Conservation (phyloP, 2,113 vertebrate genomes). For the Dasypus novemcinctus region DNA sequence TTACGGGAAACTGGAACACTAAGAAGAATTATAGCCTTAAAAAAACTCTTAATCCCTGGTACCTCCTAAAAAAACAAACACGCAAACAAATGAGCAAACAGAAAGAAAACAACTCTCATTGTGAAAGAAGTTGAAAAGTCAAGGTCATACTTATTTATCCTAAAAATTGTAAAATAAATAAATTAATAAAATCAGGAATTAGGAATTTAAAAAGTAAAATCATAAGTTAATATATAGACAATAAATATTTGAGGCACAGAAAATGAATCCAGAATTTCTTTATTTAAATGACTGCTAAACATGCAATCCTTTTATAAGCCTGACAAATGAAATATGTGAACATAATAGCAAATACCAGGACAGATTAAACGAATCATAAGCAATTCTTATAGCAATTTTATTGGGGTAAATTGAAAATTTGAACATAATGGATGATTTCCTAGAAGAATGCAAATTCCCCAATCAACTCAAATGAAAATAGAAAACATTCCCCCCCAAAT, state of each 20-base stretch:
- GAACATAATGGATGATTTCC: neutral
- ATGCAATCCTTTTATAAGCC: neutral
- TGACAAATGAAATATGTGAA: neutral
- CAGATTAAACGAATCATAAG: neutral
- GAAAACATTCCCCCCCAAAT: neutral
- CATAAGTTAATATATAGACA: neutral
- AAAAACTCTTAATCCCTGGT: neutral
- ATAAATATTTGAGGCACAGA: neutral
- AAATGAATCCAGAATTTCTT: neutral
- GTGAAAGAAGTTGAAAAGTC: neutral
- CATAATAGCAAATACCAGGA: neutral
- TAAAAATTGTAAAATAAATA: neutral
- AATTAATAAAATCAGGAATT: neutral
- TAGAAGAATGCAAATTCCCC: neutral
- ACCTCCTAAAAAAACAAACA: neutral
- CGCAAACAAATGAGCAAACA: no score
- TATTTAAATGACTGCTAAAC: neutral
- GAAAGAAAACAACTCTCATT: neutral
- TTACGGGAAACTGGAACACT: neutral
- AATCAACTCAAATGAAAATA: neutral
- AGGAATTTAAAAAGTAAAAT: neutral
- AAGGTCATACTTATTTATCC: neutral
- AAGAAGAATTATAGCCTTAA: neutral
- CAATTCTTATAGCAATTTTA: neutral
- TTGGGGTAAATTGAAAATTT: slow-evolving; percentile 13